phyloP scores from a whole-genome alignment of 2,888 invertebrate species.

The Idaea biselata region DNA sequence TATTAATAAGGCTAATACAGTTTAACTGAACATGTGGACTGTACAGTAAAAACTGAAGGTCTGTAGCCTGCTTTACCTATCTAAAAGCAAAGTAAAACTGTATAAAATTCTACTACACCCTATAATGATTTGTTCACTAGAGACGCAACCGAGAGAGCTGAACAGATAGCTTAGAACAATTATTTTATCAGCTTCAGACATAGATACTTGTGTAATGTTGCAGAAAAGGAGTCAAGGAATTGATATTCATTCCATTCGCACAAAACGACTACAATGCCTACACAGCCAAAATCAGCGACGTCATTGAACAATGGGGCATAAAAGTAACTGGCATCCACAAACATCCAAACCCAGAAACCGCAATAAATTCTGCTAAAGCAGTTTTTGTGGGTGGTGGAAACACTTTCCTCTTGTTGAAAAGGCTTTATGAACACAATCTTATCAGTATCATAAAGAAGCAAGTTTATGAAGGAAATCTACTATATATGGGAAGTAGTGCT shows the following conservation, averaged over 20 bases:
- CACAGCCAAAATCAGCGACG: conserved; percentile 79
- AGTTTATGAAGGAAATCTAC: conserved; percentile 82
- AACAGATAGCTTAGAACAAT: too few species aligned
- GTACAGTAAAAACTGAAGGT: too few species aligned
- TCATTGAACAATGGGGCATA: conserved; percentile 84
- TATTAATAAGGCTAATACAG: too few species aligned
- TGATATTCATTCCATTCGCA: conserved; percentile 89
- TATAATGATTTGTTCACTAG: too few species aligned
- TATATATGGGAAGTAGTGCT: conserved; percentile 90
- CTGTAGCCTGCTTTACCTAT: too few species aligned
- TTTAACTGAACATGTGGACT: too few species aligned
- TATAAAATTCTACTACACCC: too few species aligned
- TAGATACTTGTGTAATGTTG: conserved; percentile 36
- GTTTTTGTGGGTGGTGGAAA: conserved; percentile 91
- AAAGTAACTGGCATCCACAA: conserved; percentile 84
- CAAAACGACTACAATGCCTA: conserved; percentile 84
- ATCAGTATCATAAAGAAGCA: conserved; percentile 82
- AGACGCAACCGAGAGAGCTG: too few species aligned
- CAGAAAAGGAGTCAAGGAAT: conserved; percentile 82
- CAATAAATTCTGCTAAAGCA: conserved; percentile 83
- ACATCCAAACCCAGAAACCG: conserved; percentile 74
- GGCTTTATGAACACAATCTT: conserved; percentile 84
- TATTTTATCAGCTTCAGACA: too few species aligned
- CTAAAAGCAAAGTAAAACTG: too few species aligned
- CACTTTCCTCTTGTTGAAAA: conserved; percentile 87